A percentile compares a stretch with the other conserved stretches of the same genome.
Conservation (phyloP, 2,888 invertebrate species). For the Eudemis profundana region DNA sequence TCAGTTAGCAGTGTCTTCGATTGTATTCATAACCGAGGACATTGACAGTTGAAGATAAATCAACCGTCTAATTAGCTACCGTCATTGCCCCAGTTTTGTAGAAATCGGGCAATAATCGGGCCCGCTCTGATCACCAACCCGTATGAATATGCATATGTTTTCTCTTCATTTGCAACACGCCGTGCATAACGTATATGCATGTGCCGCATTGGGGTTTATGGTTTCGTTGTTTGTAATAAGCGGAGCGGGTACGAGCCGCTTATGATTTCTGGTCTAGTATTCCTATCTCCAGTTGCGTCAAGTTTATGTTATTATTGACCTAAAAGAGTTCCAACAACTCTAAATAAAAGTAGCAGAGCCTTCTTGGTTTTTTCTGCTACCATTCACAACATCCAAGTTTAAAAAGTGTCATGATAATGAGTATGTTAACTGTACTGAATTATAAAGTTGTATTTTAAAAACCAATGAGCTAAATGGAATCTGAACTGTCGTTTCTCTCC, state of each 20-base stretch:
- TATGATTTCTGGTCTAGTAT: too few species aligned
- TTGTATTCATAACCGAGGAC: neutral
- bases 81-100: slow-evolving; percentile 10
- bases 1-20: too few species aligned
- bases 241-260: slow-evolving; percentile 13
- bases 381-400: too few species aligned
- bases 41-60: slow-evolving; percentile 1
- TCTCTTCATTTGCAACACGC: slow-evolving; percentile 36
- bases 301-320: too few species aligned
- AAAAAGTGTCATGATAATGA: too few species aligned
- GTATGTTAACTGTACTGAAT: too few species aligned
- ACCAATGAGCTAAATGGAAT: neutral
- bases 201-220: slow-evolving; percentile 10
- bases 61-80: neutral
- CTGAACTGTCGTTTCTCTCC: neutral
- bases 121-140: slow-evolving; percentile 28
- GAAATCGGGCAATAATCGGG: slow-evolving; percentile 35
- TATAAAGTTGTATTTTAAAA: too few species aligned
- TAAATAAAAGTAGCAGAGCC: too few species aligned
- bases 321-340: too few species aligned
- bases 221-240: slow-evolving; percentile 3
- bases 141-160: slow-evolving; percentile 38
- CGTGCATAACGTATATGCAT: slow-evolving; percentile 29
- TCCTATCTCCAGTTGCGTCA: too few species aligned
- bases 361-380: too few species aligned